Conservation (phyloP, 2,113 vertebrate species). For the crab-eating macaque (Macaca fascicularis) region DNA sequence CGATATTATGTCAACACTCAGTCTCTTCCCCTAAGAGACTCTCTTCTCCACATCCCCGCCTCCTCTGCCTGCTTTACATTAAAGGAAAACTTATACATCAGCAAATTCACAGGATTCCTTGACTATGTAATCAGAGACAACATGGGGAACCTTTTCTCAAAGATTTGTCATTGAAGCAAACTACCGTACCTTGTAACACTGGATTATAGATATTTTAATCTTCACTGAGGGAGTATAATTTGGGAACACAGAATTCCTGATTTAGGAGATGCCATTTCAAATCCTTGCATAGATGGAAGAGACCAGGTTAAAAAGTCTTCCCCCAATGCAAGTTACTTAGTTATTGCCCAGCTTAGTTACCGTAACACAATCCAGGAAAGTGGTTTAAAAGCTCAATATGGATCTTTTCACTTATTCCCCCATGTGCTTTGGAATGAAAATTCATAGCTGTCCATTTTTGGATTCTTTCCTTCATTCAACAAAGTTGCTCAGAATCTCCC, state of each 20-base stretch:
- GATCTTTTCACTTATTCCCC: not conserved
- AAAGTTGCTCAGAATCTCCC: not conserved
- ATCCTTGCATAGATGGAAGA: not conserved
- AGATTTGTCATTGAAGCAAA: not conserved
- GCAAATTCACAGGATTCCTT: slow-evolving; percentile 59
- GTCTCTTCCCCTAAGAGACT: not conserved
- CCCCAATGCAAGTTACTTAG: not conserved
- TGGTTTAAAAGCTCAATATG: not conserved
- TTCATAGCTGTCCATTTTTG: not conserved
- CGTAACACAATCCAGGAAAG: not conserved
- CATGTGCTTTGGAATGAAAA: not conserved
- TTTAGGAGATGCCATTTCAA: not conserved
- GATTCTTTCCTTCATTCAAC: not conserved
- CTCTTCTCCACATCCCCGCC: not conserved
- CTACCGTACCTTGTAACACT: not conserved
- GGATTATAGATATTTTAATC: slow-evolving; percentile 5
- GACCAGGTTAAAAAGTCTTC: not conserved
- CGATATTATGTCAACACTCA: not conserved
- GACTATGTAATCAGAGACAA: slow-evolving; percentile 38
- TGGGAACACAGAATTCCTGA: not conserved
- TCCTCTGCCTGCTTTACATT: slow-evolving; percentile 12
- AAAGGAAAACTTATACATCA: slow-evolving; percentile 21
- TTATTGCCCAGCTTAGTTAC: not conserved
- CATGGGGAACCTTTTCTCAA: not conserved
- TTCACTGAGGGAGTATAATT: not conserved